Base-by-base conservation (phyloP, 2,113 vertebrate genomes). In the Ceyx melanurus region DNA sequence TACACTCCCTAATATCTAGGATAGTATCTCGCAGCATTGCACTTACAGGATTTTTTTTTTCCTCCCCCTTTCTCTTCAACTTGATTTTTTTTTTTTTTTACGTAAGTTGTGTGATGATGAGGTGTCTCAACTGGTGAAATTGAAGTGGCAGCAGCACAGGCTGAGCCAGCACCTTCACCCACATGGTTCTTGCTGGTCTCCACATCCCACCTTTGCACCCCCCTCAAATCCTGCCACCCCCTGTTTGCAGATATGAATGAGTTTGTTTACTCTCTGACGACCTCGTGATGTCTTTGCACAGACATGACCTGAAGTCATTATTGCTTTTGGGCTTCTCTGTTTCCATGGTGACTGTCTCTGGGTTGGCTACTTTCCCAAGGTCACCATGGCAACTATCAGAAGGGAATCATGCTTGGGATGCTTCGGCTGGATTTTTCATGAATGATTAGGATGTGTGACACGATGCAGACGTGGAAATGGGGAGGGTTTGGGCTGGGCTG, bases 391-490 rank as follows among this genome's bases (percentile, higher is more conserved):
- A 98, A 98, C 98, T 97, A 97, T 98, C 97, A 90, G 97, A 97
- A 97, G 97, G 97, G 97, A 98, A 97, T 98, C 97, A 97, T 98
- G 97, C 97, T 97, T 97, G 96, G 96, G 97, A 98, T 97, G 97
- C 97, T 97, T 97, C 97, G 97, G 97, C 97, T 98, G 97, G 97
- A 95, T 97, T 98, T 97, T 97, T 97, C 95, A 96, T 98, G 97
- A 98, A 98, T 97, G 97, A 98, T 98, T 97, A 97, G 97, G 96
- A 97, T 97, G 97, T 97, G 97, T 98, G 97, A 97, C 97, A 98
- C 96, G 95, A 96, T 94, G 96, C 96, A 97, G 97, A 97, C 94
- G 84, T 93, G 93, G 95, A 95, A 95, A 96, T 68, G 91, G 92
- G 96, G 89, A 92, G 95, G 97, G 94, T 93, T 90, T 94, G 86